Conservation (phyloP, 2,113 vertebrate genomes). For the Eublepharis macularius region DNA sequence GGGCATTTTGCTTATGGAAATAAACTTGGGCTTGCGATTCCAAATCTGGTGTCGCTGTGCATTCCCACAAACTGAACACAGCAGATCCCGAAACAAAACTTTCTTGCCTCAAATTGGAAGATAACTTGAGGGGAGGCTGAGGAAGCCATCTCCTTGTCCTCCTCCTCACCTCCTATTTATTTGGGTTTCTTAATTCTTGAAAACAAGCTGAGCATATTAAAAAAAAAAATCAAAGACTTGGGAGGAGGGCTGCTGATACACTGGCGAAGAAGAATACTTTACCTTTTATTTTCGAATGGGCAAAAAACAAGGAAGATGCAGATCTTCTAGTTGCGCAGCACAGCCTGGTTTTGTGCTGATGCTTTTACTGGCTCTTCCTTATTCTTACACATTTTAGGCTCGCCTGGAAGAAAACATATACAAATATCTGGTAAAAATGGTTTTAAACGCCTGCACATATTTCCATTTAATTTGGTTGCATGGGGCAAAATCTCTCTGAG, state of each 20-base stretch:
- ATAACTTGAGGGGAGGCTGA: too few species aligned
- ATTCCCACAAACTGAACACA: too few species aligned
- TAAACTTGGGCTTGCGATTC: too few species aligned
- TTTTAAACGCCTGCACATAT: background rate
- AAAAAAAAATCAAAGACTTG: too few species aligned
- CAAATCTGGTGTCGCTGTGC: too few species aligned
- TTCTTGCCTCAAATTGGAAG: too few species aligned
- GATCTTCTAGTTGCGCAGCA: slow-evolving; percentile 65
- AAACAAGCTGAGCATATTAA: background rate
- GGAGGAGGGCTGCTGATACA: background rate
- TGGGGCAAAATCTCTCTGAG: too few species aligned
- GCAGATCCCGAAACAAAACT: too few species aligned
- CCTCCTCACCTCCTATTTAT: too few species aligned
- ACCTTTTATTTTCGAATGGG: slow-evolving; percentile 70
- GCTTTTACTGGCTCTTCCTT: slow-evolving; percentile 68
- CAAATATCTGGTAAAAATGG: background rate
- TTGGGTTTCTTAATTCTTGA: background rate
- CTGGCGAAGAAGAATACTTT: slow-evolving; percentile 30
- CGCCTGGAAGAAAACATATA: slow-evolving; percentile 68
- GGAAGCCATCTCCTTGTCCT: too few species aligned
- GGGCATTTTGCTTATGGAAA: too few species aligned
- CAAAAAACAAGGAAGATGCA: slow-evolving; percentile 58
- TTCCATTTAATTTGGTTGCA: background rate
- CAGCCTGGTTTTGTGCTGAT: slow-evolving; percentile 63
- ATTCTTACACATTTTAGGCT: slow-evolving; percentile 67